Percentiles rank a stretch among this genome's conserved stretches.
These are phyloP conservation scores for Eciton burchellii DNA, from an alignment of 1,140 invertebrate genomes.

Conservation along the genomic window DNA sequence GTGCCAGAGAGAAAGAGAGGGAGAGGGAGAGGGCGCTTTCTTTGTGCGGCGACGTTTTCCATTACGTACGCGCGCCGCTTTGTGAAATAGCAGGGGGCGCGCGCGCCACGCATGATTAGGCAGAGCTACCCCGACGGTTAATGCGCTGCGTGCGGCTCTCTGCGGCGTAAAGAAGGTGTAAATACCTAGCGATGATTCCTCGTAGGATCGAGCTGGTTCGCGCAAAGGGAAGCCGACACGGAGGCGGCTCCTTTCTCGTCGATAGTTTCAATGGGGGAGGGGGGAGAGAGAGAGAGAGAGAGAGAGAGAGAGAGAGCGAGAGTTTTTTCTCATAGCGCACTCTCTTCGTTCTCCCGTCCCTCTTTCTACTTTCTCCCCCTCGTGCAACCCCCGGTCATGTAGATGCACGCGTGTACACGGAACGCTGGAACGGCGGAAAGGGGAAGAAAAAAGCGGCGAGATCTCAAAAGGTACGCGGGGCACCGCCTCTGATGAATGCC, in stretches of 20 bases:
- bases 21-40: too few species aligned
- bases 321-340: conserved; percentile 80
- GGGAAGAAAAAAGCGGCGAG: conserved; percentile 7
- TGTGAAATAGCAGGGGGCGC: conserved; percentile 45
- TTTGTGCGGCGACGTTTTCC: conserved; percentile 56
- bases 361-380: conserved; percentile 30
- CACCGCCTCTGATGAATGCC: conserved; percentile 82
- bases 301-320: too few species aligned
- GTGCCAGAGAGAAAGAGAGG: conserved; percentile 25
- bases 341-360: conserved; percentile 45
- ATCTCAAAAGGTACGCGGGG: conserved; percentile 76
- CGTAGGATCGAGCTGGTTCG: conserved; percentile 72
- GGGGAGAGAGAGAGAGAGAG: too few species aligned
- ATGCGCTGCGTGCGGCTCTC: conserved; percentile 78
- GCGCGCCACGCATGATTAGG: conserved; percentile 59
- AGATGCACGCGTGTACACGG: conserved; percentile 65
- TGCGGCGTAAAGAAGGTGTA: conserved; percentile 80
- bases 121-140: conserved; percentile 74
- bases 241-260: conserved; percentile 80
- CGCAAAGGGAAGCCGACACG: conserved; percentile 78
- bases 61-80: conserved; percentile 57
- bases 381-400: conserved; percentile 14
- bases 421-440: conserved; percentile 68
- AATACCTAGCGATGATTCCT: conserved; percentile 76
- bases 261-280: conserved; percentile 83